Conservation (phyloP, 2,797 vertebrate species). For the Falco biarmicus region DNA sequence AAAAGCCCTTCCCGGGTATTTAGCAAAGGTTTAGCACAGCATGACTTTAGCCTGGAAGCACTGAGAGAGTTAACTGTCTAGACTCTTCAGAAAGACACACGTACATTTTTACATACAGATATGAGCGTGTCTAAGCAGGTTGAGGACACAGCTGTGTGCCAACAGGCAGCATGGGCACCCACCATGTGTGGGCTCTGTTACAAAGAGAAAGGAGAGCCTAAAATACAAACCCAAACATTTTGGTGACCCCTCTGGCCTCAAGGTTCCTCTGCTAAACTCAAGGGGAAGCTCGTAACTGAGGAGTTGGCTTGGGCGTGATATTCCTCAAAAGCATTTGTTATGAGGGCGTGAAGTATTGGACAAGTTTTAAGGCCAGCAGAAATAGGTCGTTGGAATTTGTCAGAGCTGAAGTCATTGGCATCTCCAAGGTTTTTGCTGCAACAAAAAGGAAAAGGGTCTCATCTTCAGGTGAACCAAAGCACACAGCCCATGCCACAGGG, state of each 20-base stretch:
- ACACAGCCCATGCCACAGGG: background rate
- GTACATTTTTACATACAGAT: fast-evolving
- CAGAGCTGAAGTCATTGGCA: background rate
- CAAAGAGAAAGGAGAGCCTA: background rate
- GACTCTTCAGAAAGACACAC: background rate
- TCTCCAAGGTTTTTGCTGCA: background rate
- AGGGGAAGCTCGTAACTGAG: background rate
- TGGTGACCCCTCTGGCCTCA: background rate
- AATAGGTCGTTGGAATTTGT: background rate
- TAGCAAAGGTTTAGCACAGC: background rate
- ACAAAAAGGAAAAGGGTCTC: background rate
- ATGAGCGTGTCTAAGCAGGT: fast-evolving
- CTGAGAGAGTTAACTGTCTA: background rate
- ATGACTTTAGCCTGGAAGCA: background rate
- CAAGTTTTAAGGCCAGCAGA: background rate
- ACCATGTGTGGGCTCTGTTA: no score
- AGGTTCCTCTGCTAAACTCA: background rate
- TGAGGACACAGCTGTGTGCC: fast-evolving
- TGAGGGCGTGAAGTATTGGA: constrained; percentile 29
- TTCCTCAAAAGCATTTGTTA: constrained; percentile 58
- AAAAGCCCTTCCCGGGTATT: background rate
- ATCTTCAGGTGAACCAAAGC: background rate
- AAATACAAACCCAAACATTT: background rate
- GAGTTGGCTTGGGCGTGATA: background rate
- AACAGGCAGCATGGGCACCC: background rate